Conservation (phyloP, 2,888 invertebrate genomes). For the Argyresthia albistria region DNA sequence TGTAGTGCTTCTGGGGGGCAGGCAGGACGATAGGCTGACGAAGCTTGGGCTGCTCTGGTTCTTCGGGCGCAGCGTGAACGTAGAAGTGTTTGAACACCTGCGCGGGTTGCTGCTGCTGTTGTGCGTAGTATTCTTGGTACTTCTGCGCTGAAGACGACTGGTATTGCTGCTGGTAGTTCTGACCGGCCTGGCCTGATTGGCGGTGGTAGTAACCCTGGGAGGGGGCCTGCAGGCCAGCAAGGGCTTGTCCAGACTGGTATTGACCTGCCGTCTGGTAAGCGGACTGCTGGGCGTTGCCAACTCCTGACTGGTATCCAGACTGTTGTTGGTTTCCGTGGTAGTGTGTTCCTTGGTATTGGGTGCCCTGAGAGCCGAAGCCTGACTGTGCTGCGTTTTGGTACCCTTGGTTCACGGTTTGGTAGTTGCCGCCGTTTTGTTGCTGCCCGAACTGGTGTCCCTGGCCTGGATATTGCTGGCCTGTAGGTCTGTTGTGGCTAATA, state of each 20-base stretch:
- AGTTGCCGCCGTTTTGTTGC: slow-evolving; percentile 13
- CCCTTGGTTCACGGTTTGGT: not conserved
- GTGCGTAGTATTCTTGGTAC: slow-evolving; percentile 74
- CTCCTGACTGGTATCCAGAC: slow-evolving; percentile 2
- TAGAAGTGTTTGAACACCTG: slow-evolving; percentile 75
- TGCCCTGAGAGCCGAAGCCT: not conserved
- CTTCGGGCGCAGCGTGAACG: slow-evolving; percentile 60
- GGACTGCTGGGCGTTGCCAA: slow-evolving; percentile 18
- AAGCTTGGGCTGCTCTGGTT: slow-evolving; percentile 63
- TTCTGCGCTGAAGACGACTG: slow-evolving; percentile 18
- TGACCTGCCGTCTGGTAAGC: slow-evolving; percentile 15
- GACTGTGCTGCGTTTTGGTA: slow-evolving; percentile 1
- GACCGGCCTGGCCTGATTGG: slow-evolving; percentile 12
- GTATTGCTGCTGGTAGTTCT: slow-evolving; percentile 4
- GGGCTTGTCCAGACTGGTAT: not conserved
- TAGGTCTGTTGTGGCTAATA: slow-evolving; percentile 1
- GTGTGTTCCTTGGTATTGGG: not conserved
- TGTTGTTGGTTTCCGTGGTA: not conserved
- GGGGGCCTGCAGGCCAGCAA: slow-evolving; percentile 11
- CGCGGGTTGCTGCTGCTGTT: slow-evolving; percentile 81
- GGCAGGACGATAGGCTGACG: slow-evolving; percentile 73
- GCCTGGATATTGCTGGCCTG: not conserved
- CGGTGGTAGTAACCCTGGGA: slow-evolving; percentile 18
- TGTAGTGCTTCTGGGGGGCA: slow-evolving; percentile 82
- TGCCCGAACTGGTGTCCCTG: slow-evolving; percentile 1